Evolutionary conservation across 2,888 invertebrate genomes (phyloP).

Genomic region (Tetragonula carbonaria): DNA sequence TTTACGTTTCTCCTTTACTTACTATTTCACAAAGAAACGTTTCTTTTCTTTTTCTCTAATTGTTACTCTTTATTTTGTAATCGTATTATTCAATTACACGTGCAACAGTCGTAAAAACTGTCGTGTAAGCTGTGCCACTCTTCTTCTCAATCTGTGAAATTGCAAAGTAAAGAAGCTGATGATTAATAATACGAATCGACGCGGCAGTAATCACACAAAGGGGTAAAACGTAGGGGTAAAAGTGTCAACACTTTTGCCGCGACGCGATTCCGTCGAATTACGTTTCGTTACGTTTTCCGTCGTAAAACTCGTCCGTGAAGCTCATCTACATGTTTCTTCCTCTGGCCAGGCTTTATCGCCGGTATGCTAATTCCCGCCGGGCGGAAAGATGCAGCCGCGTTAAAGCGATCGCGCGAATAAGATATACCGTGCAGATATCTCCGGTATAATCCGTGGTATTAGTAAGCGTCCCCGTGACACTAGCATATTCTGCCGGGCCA

Average conservation of each 20-base stretch:
- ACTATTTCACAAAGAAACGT: too few relatives aligned
- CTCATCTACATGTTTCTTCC: slow-evolving; percentile 61
- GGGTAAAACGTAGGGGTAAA: background rate
- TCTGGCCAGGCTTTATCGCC: slow-evolving; percentile 61
- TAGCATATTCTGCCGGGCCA: slow-evolving; percentile 77
- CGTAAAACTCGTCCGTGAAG: slow-evolving; percentile 28
- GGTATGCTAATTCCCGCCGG: slow-evolving; percentile 63
- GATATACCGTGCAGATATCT: slow-evolving; percentile 74
- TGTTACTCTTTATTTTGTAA: too few relatives aligned
- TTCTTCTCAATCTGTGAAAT: too few relatives aligned
- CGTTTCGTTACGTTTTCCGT: slow-evolving; percentile 28
- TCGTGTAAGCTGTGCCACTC: too few relatives aligned
- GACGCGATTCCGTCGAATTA: slow-evolving; percentile 1
- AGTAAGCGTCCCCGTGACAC: slow-evolving; percentile 77
- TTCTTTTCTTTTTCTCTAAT: too few relatives aligned
- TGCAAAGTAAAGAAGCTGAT: too few relatives aligned
- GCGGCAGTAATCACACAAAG: too few relatives aligned
- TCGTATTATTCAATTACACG: too few relatives aligned
- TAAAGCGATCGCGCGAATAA: slow-evolving; percentile 70
- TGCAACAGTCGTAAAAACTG: too few relatives aligned
- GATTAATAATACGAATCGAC: too few relatives aligned
- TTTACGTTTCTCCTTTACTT: background rate
- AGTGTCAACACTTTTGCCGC: background rate
- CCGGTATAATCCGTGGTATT: slow-evolving; percentile 76
- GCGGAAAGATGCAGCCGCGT: slow-evolving; percentile 63